These are phyloP conservation scores for Caradrina clavipalpis DNA, from an alignment of 2,888 invertebrate species.

Conservation along the genomic window DNA sequence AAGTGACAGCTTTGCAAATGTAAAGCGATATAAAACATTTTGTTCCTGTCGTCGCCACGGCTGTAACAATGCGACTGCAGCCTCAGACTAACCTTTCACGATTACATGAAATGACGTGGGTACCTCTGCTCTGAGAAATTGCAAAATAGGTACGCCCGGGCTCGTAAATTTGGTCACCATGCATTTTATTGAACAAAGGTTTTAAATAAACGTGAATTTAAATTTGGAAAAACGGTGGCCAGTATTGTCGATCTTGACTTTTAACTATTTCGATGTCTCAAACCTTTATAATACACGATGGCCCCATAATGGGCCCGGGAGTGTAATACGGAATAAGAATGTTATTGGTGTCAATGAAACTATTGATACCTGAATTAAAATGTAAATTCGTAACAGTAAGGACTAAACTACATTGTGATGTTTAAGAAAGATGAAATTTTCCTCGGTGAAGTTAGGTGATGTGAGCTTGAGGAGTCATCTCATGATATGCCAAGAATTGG, in stretches of 20 bases:
- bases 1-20: constrained; percentile 44
- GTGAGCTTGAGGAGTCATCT: too few species aligned
- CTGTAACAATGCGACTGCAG: constrained; percentile 16
- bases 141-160: neutral
- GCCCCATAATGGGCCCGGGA: too few species aligned
- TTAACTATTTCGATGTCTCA: too few species aligned
- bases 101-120: constrained; percentile 21
- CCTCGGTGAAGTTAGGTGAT: too few species aligned
- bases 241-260: too few species aligned
- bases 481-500: too few species aligned
- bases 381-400: neutral
- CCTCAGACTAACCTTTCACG: constrained; percentile 48
- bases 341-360: neutral
- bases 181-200: neutral
- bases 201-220: neutral
- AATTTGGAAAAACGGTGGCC: neutral
- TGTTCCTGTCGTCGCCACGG: constrained; percentile 37
- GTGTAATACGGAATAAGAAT: neutral
- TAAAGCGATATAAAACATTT: constrained; percentile 35
- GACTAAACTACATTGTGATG: neutral
- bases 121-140: constrained; percentile 12
- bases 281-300: too few species aligned
- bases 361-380: constrained; percentile 10
- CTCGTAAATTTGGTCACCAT: neutral
- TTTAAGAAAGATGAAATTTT: neutral